A percentile compares a stretch with the other conserved stretches of the same genome.
phyloP scores from a whole-genome alignment of 2,888 invertebrate genomes.

The Andrena trimmerana region DNA sequence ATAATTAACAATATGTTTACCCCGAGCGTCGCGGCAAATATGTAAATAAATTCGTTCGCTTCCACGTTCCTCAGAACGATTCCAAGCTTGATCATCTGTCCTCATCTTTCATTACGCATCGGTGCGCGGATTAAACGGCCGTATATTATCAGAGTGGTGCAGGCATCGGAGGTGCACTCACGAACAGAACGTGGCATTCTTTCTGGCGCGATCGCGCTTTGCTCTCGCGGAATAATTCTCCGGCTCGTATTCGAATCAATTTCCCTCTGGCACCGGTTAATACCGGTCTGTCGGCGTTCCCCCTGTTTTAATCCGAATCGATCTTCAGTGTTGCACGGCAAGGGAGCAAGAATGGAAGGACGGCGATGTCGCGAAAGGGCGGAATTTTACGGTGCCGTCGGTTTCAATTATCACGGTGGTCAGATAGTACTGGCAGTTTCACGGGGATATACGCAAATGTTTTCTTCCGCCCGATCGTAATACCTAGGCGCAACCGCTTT shows the following conservation, averaged over 20 bases:
- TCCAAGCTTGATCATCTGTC: neutral
- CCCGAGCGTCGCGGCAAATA: neutral
- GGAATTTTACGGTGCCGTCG: conserved; percentile 61
- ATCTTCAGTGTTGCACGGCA: conserved; percentile 24
- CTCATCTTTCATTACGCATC: conserved; percentile 16
- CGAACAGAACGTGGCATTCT: conserved; percentile 18
- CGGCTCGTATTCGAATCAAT: conserved; percentile 43
- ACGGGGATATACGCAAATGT: conserved; percentile 36
- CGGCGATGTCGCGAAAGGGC: conserved; percentile 4
- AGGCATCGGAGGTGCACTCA: conserved; percentile 1
- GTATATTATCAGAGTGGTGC: conserved; percentile 6
- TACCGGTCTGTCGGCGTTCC: neutral
- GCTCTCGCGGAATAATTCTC: conserved; percentile 15
- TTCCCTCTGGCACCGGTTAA: conserved; percentile 41
- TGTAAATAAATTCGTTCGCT: conserved; percentile 13
- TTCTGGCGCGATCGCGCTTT: conserved; percentile 15
- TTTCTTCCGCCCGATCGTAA: conserved; percentile 42
- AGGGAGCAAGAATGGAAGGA: neutral
- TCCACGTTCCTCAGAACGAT: neutral
- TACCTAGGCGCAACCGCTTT: conserved; percentile 12
- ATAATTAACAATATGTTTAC: neutral
- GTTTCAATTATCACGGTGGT: conserved; percentile 68
- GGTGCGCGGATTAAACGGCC: conserved; percentile 27
- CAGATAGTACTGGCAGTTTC: conserved; percentile 20
- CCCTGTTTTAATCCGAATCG: conserved; percentile 46